Evolutionary conservation across 2,113 vertebrate species (phyloP).

Genomic region (Sapayoa aenigma): DNA sequence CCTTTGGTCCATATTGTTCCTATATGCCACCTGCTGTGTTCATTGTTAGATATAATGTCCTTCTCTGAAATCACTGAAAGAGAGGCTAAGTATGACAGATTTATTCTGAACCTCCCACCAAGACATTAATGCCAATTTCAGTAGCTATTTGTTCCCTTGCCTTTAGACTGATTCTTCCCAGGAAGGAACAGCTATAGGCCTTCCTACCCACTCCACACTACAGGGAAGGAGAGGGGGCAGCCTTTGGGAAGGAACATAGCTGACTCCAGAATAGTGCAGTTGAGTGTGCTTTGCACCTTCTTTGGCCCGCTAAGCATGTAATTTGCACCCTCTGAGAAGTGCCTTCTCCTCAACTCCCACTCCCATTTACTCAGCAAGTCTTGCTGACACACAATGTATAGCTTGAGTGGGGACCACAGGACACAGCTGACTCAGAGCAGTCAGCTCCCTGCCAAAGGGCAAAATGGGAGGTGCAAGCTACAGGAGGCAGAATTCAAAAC

Average conservation of each 20-base stretch:
- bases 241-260: not conserved
- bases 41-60: not conserved
- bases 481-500: not conserved
- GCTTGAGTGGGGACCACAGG: not conserved
- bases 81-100: not conserved
- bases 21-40: not conserved
- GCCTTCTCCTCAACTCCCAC: not conserved
- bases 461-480: not conserved
- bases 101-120: constrained; percentile 19
- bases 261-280: not conserved
- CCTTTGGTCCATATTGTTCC: not conserved
- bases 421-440: not conserved
- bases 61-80: not conserved
- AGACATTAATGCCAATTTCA: not conserved
- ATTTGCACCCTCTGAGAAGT: not conserved
- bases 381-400: not conserved
- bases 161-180: not conserved
- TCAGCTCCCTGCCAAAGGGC: not conserved
- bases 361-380: not conserved
- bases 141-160: not conserved
- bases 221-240: not conserved
- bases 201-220: fast-evolving
- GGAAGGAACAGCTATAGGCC: not conserved
- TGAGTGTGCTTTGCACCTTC: not conserved
- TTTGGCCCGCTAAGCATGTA: not conserved